Evolutionary conservation across 2,888 invertebrate genomes (phyloP).

Genomic region (Anthophora plumipes): DNA sequence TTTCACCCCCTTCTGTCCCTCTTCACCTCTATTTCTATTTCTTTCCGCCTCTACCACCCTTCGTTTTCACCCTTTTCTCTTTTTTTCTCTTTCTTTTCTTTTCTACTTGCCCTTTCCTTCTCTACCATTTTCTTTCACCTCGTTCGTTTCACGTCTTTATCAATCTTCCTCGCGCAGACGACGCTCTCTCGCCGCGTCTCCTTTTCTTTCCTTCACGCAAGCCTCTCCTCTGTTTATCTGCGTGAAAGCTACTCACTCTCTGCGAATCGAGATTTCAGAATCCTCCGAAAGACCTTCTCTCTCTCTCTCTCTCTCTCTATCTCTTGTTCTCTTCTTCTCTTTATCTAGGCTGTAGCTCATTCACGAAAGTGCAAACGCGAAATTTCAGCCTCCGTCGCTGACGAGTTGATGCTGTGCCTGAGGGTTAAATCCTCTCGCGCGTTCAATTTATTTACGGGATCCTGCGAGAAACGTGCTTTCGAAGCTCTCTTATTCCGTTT

Average conservation of each 20-base stretch:
- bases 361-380: conserved; percentile 14
- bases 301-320: not conserved
- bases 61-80: not conserved
- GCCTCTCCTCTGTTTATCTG: conserved; percentile 56
- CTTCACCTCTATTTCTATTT: conserved; percentile 32
- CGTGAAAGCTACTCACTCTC: conserved; percentile 56
- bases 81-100: too few relatives aligned
- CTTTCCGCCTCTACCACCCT: conserved; percentile 3
- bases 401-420: not conserved
- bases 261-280: conserved; percentile 49
- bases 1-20: conserved; percentile 17
- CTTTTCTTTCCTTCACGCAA: conserved; percentile 41
- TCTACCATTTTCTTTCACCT: conserved; percentile 1
- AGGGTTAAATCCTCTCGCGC: conserved; percentile 29
- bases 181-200: not conserved
- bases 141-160: conserved; percentile 42
- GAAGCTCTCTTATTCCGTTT: not conserved
- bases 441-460: not conserved
- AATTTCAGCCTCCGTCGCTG: not conserved
- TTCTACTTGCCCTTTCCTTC: too few relatives aligned
- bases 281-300: not conserved
- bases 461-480: too few relatives aligned
- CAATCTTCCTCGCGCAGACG: conserved; percentile 29
- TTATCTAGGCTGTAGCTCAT: not conserved
- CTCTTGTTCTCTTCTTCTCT: not conserved